Base-by-base conservation (phyloP, 53 echinoderm and acorn worm species). In the Patiria pectinifera region DNA sequence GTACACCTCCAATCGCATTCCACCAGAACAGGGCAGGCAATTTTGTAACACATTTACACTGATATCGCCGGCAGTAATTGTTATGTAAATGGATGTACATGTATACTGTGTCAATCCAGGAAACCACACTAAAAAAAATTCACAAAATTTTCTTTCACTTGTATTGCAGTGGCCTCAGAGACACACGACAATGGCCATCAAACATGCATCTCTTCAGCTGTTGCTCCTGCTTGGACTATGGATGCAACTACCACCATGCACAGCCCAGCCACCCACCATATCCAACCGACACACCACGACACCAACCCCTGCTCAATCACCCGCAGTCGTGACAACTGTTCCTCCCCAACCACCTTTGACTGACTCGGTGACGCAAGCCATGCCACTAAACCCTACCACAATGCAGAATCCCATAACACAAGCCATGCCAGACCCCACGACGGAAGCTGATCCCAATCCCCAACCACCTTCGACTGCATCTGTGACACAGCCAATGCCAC, bases 181-280 rank as follows among this genome's bases (percentile, higher is more conserved):
- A 86, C 58, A 48, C 71, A 75, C 2, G 18, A 53, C 48, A 71
- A 86, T 86, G 86, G 86, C 86, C 18, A 4, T 46, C 72, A 86
- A 49, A 74, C 74, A n/a, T 2, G 74, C 48, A 48, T 18, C 48
- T 22, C 16, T 86, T 70, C 49, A 23, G 43, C 21, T 71, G 12
- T 21, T 86, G 22, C 72, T 86, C 35, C 86, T 86, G 24, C 21
- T 86, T 25, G 86, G 75, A 72, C 11, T 86, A n/a, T 71, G 74
- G 53, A 75, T 74, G 19, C 86, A 86, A 13, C 58, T 86, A 48
- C 86, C 58, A 86, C 1, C 11, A 48, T 11, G 86, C 71, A 46
- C 14, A 4, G 86, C 86, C 45, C 86, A 86, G 74, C 1, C 26
- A 6, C 77, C 77, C 25, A 77, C 77, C 43, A 77, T 35, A 77